A percentile compares a stretch with the other conserved stretches of the same genome.
phyloP scores from a whole-genome alignment of 2,888 invertebrate genomes.

The Brenthis hecate region DNA sequence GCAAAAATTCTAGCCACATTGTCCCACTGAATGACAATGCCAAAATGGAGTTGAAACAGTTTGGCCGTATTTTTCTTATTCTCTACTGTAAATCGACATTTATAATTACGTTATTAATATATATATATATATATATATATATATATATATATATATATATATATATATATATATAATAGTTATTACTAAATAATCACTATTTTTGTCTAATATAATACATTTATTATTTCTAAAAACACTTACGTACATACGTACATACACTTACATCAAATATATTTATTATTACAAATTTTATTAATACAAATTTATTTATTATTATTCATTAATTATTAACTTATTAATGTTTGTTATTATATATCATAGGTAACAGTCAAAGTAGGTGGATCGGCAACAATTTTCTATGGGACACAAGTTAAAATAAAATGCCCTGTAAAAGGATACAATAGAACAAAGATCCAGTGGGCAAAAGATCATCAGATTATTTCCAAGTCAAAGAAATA shows the following conservation, averaged over 20 bases:
- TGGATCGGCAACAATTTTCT: conserved; percentile 94
- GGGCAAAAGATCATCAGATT: conserved; percentile 93
- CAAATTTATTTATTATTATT: conserved; percentile 4
- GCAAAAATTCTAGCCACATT: too few relatives aligned
- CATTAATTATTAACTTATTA: not conserved
- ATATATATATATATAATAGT: not conserved
- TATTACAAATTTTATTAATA: too few relatives aligned
- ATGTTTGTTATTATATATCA: not conserved
- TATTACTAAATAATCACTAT: too few relatives aligned
- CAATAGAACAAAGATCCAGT: conserved; percentile 91
- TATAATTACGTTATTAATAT: too few relatives aligned
- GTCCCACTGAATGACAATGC: too few relatives aligned
- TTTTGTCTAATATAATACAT: not conserved
- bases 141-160: not conserved
- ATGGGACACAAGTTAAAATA: conserved; percentile 95
- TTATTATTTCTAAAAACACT: not conserved
- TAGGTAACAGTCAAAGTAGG: conserved; percentile 92
- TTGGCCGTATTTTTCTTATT: too few relatives aligned
- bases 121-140: too few relatives aligned
- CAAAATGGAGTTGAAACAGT: too few relatives aligned
- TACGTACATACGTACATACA: too few relatives aligned
- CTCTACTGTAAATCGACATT: too few relatives aligned
- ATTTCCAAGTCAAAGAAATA: conserved; percentile 90
- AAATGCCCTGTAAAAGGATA: conserved; percentile 95
- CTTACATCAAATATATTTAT: too few relatives aligned